phyloP scores from a whole-genome alignment of 2,797 vertebrate species.

The Arrhamphus sclerolepis region DNA sequence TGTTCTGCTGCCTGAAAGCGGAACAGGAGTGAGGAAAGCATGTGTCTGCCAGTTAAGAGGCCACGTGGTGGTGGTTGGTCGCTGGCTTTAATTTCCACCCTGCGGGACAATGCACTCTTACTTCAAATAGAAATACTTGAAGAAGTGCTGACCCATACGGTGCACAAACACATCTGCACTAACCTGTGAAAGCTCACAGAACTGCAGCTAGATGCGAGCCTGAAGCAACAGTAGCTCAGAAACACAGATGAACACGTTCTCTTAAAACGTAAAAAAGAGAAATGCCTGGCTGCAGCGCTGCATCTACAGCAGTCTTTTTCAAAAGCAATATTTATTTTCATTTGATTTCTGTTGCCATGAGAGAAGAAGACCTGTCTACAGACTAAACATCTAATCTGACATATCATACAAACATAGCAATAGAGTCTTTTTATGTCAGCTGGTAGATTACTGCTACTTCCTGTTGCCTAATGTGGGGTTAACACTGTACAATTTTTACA shows the following conservation, averaged over 20 bases:
- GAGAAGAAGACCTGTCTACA: no score
- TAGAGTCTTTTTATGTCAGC: background rate
- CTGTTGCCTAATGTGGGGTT: no score
- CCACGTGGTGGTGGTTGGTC: conserved; percentile 17
- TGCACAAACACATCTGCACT: background rate
- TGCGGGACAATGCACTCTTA: background rate
- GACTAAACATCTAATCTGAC: background rate
- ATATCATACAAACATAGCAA: background rate
- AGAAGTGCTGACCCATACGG: background rate
- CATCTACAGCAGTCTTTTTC: no score
- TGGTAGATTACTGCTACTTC: background rate
- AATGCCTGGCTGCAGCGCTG: background rate
- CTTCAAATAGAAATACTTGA: background rate
- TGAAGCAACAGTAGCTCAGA: background rate
- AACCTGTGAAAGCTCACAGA: no score
- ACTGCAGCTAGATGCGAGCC: background rate
- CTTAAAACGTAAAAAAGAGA: background rate
- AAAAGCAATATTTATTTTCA: background rate
- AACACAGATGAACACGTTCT: background rate
- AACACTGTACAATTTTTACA: no score
- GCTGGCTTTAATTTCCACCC: conserved; percentile 13
- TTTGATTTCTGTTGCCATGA: background rate
- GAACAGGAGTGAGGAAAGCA: background rate
- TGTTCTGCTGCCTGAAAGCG: conserved; percentile 15
- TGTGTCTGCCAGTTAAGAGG: background rate